Evolutionary conservation across 2,797 vertebrate species (phyloP).

Genomic region (Dermochelys coriacea): DNA sequence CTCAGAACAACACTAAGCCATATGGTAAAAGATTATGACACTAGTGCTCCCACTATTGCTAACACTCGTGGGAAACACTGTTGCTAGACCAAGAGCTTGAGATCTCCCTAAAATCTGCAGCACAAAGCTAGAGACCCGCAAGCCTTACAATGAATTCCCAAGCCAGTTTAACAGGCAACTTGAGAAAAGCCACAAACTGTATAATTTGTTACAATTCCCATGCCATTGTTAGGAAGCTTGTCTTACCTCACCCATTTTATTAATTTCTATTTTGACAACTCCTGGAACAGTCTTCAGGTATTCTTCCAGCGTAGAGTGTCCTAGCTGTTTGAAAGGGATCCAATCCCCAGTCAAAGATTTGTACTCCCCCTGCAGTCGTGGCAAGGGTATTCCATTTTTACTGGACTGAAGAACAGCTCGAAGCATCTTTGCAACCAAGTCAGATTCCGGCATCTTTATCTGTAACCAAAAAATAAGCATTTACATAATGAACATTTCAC

Average conservation of each 20-base stretch:
- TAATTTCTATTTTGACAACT: conserved; percentile 84
- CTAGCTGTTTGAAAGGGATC: conserved; percentile 86
- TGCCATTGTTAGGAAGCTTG: neutral
- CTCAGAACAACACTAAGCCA: neutral
- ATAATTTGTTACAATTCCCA: neutral
- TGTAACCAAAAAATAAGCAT: conserved; percentile 15
- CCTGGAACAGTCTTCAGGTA: conserved; percentile 87
- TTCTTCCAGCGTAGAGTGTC: conserved; percentile 84
- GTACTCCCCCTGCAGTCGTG: conserved; percentile 86
- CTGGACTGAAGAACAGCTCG: conserved; percentile 90
- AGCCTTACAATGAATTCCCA: neutral
- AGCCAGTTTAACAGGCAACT: neutral
- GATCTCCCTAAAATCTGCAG: neutral
- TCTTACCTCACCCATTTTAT: conserved; percentile 85
- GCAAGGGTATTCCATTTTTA: conserved; percentile 85
- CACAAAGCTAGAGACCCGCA: neutral
- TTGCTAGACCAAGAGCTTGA: neutral
- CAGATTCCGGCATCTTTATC: conserved; percentile 85
- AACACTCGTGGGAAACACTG: neutral
- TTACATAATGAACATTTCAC: neutral
- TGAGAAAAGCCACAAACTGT: neutral
- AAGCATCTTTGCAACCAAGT: conserved; percentile 89
- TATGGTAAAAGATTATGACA: neutral
- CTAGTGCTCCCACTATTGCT: neutral
- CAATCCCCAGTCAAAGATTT: conserved; percentile 87